Conservation (phyloP, 2,888 invertebrate genomes). For the Polydrusus pterygomalis region DNA sequence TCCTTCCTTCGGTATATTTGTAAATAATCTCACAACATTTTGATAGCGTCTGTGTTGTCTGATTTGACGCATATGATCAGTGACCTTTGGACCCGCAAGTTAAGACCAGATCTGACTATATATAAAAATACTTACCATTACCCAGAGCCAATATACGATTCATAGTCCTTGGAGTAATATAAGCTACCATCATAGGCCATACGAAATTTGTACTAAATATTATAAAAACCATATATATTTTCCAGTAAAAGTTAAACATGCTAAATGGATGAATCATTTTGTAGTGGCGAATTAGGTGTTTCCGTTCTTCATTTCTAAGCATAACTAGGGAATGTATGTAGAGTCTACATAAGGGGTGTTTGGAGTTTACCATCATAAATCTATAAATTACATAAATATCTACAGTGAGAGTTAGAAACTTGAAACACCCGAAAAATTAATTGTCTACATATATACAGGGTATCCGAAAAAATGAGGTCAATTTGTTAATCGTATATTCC, state of each 20-base stretch:
- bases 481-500: too few relatives aligned
- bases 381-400: background rate
- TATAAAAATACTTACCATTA: constrained; percentile 7
- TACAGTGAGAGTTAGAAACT: too few relatives aligned
- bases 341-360: constrained; percentile 17
- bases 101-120: too few relatives aligned
- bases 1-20: too few relatives aligned
- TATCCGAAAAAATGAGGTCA: too few relatives aligned
- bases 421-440: too few relatives aligned
- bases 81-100: too few relatives aligned
- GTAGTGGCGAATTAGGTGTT: constrained; percentile 10
- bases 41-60: too few relatives aligned
- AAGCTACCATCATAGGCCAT: background rate
- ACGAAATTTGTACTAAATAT: background rate
- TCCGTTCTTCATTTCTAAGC: constrained; percentile 6
- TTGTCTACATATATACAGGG: too few relatives aligned
- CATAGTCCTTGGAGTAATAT: background rate
- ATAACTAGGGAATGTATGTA: constrained; percentile 5
- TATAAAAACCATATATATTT: background rate
- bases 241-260: constrained; percentile 30
- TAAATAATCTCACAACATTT: too few relatives aligned
- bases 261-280: constrained; percentile 41
- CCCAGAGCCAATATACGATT: background rate
- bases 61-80: too few relatives aligned
- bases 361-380: constrained; percentile 15